phyloP scores from a whole-genome alignment of 2,888 invertebrate genomes.

The Caenorhabditis doughertyi region DNA sequence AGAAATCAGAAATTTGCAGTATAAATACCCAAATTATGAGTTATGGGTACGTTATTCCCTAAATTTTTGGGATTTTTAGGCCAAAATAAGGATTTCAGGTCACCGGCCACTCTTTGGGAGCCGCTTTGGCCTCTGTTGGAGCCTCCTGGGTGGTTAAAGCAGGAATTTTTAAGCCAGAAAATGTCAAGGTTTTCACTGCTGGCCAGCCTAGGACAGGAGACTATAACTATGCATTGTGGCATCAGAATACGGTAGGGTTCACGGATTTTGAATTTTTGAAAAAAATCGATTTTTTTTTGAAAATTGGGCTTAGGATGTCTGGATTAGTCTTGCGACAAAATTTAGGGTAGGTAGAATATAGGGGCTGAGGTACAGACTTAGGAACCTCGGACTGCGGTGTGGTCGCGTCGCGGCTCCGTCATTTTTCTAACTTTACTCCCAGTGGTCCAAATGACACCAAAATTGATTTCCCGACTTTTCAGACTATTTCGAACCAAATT shows the following conservation, averaged over 20 bases:
- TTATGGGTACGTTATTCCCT: conserved; percentile 56
- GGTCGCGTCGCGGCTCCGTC: not conserved
- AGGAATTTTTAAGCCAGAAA: conserved; percentile 39
- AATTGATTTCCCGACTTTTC: not conserved
- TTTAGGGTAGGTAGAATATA: too few species aligned
- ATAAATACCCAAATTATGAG: conserved; percentile 61
- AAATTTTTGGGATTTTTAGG: not conserved
- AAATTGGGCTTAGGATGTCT: too few species aligned
- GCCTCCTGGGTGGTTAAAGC: conserved; percentile 58
- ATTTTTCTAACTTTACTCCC: not conserved
- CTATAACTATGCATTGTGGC: conserved; percentile 62
- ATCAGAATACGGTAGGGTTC: conserved; percentile 55
- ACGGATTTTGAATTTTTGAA: too few species aligned
- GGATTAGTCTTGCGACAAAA: too few species aligned
- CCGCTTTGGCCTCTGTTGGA: conserved; percentile 59
- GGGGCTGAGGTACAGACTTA: too few species aligned
- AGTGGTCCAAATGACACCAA: not conserved
- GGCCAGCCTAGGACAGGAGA: conserved; percentile 64
- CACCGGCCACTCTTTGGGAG: conserved; percentile 63
- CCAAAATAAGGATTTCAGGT: conserved; percentile 29
- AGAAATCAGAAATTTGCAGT: conserved; percentile 59
- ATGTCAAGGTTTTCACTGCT: conserved; percentile 50
- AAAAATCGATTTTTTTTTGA: too few species aligned
- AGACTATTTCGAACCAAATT: not conserved
- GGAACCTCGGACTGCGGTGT: not conserved